These are phyloP conservation scores for Poeciliopsis gracilis DNA, from an alignment of 2,797 vertebrate genomes.

Conservation along the genomic window DNA sequence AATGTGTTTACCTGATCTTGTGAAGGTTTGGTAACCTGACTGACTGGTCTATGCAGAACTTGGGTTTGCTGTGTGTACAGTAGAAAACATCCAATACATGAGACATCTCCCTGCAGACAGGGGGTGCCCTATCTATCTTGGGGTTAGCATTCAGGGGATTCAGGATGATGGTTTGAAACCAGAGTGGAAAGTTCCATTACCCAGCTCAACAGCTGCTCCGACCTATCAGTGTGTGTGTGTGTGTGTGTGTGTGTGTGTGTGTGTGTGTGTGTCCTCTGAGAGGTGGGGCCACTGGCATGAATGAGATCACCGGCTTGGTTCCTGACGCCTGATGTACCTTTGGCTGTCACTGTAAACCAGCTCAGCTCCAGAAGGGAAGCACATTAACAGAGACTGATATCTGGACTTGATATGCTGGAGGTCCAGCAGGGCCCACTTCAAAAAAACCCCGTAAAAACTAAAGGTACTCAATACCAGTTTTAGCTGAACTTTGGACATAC, in stretches of 20 bases:
- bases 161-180: slow-evolving; percentile 59
- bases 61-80: slow-evolving; percentile 31
- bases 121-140: slow-evolving; percentile 50
- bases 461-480: slow-evolving; percentile 16
- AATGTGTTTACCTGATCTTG: background rate
- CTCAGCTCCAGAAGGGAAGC: slow-evolving; percentile 59
- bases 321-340: slow-evolving; percentile 56
- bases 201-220: slow-evolving; percentile 65
- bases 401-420: slow-evolving; percentile 49
- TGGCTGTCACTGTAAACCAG: slow-evolving; percentile 43
- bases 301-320: slow-evolving; percentile 53
- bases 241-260: slow-evolving; percentile 16
- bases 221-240: slow-evolving; percentile 6
- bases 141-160: slow-evolving; percentile 44
- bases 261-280: slow-evolving; percentile 15
- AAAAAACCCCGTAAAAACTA: slow-evolving; percentile 26
- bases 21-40: background rate
- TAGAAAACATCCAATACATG: slow-evolving; percentile 34
- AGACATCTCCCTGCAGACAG: slow-evolving; percentile 24
- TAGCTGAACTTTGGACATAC: background rate
- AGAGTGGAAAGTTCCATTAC: slow-evolving; percentile 67
- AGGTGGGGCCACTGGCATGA: slow-evolving; percentile 38
- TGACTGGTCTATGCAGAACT: background rate
- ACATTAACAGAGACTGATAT: slow-evolving; percentile 58
- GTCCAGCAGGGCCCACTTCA: slow-evolving; percentile 19